Percentiles rank a stretch among this genome's conserved stretches.
Evolutionary conservation across 2,888 invertebrate genomes (phyloP).

Genomic region (Pristionchus mayeri): DNA sequence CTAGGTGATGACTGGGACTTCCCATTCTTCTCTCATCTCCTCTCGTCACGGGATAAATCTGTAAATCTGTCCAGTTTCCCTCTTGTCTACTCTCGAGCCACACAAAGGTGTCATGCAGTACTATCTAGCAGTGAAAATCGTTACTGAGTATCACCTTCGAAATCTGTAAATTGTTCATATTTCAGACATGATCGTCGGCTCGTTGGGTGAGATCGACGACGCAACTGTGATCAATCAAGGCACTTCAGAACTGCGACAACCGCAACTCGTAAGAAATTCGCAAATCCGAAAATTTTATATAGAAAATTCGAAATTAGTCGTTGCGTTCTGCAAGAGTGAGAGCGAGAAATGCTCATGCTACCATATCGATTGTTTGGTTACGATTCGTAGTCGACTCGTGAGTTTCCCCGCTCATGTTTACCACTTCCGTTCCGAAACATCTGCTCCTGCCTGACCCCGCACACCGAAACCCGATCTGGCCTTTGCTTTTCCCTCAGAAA

Average conservation of each 20-base stretch:
- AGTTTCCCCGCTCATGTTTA: neutral
- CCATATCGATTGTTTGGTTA: too few species aligned
- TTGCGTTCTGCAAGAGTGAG: too few species aligned
- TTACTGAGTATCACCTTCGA: too few species aligned
- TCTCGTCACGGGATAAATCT: too few species aligned
- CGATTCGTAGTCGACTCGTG: neutral
- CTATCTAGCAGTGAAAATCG: too few species aligned
- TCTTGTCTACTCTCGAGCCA: too few species aligned
- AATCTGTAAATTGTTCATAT: neutral
- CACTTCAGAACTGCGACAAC: slow-evolving; percentile 52
- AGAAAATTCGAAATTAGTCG: too few species aligned
- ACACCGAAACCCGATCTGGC: neutral
- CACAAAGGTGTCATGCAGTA: too few species aligned
- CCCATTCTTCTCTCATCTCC: neutral
- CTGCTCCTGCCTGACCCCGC: neutral
- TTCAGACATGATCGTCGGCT: slow-evolving; percentile 55
- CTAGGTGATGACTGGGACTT: neutral
- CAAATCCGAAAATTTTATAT: too few species aligned
- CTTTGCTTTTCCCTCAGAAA: slow-evolving; percentile 10
- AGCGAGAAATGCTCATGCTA: too few species aligned
- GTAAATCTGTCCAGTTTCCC: neutral
- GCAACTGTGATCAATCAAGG: slow-evolving; percentile 54
- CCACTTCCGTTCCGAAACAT: slow-evolving; percentile 6
- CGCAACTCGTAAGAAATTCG: slow-evolving; percentile 54
- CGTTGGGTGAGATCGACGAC: slow-evolving; percentile 54